Base-by-base conservation (phyloP, 1,140 invertebrate species). In the Metopolophium dirhodum region DNA sequence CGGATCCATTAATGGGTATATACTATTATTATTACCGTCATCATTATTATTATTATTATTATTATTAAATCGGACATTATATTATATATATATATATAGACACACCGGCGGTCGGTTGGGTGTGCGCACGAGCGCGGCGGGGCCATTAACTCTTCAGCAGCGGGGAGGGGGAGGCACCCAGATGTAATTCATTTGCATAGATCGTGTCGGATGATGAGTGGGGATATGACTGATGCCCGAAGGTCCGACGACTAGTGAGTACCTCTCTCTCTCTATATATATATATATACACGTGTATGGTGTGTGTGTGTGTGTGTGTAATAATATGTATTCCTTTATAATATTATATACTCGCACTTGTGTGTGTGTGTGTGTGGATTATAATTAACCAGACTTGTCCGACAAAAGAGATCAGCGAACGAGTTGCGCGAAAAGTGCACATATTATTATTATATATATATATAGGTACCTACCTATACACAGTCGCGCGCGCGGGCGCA, bases 181-280 rank as follows among this genome's bases (percentile, higher is more conserved):
- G 57, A 91, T 83, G 30, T 83, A 83, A 91, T 92, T 83, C 91
- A 83, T 92, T 92, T 83, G 47, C 91, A 83, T 83, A 83, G 91
- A 92, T 92, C 91, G 91, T 85, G 91, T 83, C 91, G 77, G 68
- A 92, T 18, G 91, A 35, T 51, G 49, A 9, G 45, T 47, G 88
- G 87, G 89, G 89, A 68, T 90, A 91, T 82, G 91, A 92, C 91
- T 83, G 91, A 92, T 83, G 91, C 91, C 91, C 90, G 61, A 92
- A 92, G 91, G 91, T 82, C 91, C 68, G 68, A 35, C 41, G 41
- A 41, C 41, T 45, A n/a, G 57, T 20, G 57, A 68, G 30, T 68
- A n/a, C 30, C 61, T 68, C 30, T n/a, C 18, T 77, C 37, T 37
- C 37, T 37, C n/a, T n/a, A n/a, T n/a, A n/a, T 68, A 18, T 68